Base-by-base conservation (phyloP, 2,888 invertebrate genomes). In the Flabesymbios commensalis region DNA sequence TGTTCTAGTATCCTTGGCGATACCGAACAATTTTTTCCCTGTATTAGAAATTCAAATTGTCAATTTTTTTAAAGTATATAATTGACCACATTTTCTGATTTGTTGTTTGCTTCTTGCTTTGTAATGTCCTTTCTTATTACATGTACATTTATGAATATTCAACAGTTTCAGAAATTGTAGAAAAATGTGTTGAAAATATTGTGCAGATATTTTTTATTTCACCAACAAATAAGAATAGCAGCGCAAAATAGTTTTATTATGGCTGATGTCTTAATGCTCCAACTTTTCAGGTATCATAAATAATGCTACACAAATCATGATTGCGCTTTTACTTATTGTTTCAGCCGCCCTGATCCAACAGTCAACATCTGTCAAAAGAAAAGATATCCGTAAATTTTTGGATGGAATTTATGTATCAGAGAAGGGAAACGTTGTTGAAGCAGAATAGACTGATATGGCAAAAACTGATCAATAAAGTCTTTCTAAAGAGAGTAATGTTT, bases 321-420 rank as follows among this genome's bases (percentile, higher is more conserved):
- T n/a, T n/a, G n/a, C n/a, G n/a, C n/a, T n/a, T n/a, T n/a, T 45
- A 19, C 29, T 28, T 14, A 64, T 62, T 63, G 54, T 85, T 86
- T 64, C 83, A 88, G 99, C 99, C 81, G 98, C 99, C 61, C 89
- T 95, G 61, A 97, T 99, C 80, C 99, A 99, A 84, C 99, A 99
- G 84, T 97, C 96, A 22, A 98, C 98, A 57, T 92, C 93, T 69
- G 99, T 99, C 56, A 97, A 98, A 86, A 94, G 96, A 84, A 99
- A 99, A 89, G 99, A 99, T 88, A 99, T 99, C 86, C 89, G 99
- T 88, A 99, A 98, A 85, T 99, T 99, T 88, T 92, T 99, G 87
- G 99, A 99, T 82, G 99, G 99, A 82, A 88, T 99, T 72, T 99
- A 99, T 84, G 99, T 99, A 61, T 96, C 96, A 73, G 98, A 99